Base-by-base conservation (phyloP, 1,140 invertebrate genomes). In the Solenopsis fugax region DNA sequence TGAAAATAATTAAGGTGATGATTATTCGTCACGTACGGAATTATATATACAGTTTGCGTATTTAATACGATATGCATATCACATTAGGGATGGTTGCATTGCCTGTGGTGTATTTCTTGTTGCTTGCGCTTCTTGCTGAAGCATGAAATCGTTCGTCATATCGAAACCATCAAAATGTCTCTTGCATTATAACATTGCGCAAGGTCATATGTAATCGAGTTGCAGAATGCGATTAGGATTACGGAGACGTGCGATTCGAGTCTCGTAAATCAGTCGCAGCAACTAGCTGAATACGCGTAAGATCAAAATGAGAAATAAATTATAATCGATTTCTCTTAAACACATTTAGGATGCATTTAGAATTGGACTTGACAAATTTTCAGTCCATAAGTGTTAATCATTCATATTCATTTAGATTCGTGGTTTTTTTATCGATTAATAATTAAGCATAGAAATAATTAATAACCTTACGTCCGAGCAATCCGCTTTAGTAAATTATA, bases 51-150 rank as follows among this genome's bases (percentile, higher is more conserved):
- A 56, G 9, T 69, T 69, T 45, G 16, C 21, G 34, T 54, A 69
- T 69, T 80, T 80, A 69, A 69, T 16, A 48, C 21, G 77, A 80
- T 80, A 80, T 80, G 77, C 77, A 69, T 80, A 80, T 80, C 77
- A 54, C 48, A 80, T 69, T 45, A 62, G 29, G 29, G 73, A 12
- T 54, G 48, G 48, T 16, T 52, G 29, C 37, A 65, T 21, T 12
- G 7, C 24, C 18, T 73, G 24, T 60, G 7, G 24, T 41, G 24
- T 34, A 24, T 78, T 34, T 50, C 16, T 12, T 18, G 12, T 4
- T 24, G 41, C 21, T 37, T n/a, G 62, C n/a, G 29, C 9, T 41
- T 1, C 12, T 29, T 21, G 18, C n/a, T 56, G 21, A 18, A 80
- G 48, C 48, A 13, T 62, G 3, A 52, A 80, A 80, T 80, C 21